These are phyloP conservation scores for Caenorhabditis plicata DNA, from an alignment of 2,888 invertebrate species.

Conservation along the genomic window DNA sequence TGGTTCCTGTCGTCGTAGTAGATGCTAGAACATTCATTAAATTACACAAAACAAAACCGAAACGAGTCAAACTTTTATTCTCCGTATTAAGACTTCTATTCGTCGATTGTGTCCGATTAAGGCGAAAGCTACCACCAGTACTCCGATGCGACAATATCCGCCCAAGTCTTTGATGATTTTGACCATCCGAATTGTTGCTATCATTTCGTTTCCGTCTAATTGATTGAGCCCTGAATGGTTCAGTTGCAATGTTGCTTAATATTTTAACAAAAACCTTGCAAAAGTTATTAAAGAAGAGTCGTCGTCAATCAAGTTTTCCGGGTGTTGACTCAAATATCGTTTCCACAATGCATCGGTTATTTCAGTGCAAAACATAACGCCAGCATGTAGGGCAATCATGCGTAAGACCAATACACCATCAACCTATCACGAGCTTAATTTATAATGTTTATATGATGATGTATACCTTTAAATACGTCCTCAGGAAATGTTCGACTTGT, in stretches of 20 bases:
- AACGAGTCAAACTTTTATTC: slow-evolving; percentile 12
- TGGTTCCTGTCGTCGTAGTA: slow-evolving; percentile 6
- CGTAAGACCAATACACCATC: slow-evolving; percentile 64
- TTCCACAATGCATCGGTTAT: slow-evolving; percentile 65
- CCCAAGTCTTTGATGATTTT: slow-evolving; percentile 43
- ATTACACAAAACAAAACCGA: not conserved
- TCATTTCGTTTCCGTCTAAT: slow-evolving; percentile 51
- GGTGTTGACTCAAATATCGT: slow-evolving; percentile 56
- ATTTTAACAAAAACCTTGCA: slow-evolving; percentile 41
- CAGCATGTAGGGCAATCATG: slow-evolving; percentile 65
- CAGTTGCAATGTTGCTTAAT: too few relatives aligned
- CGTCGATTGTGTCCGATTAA: slow-evolving; percentile 54
- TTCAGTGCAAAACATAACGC: slow-evolving; percentile 65
- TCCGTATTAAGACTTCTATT: slow-evolving; percentile 46
- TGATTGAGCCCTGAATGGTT: slow-evolving; percentile 49
- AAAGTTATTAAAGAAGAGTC: slow-evolving; percentile 63
- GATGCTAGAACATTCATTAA: slow-evolving; percentile 1
- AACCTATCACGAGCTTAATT: slow-evolving; percentile 43
- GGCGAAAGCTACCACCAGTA: slow-evolving; percentile 58
- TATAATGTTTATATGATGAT: not conserved
- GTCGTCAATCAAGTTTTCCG: slow-evolving; percentile 64
- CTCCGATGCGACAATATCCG: slow-evolving; percentile 51
- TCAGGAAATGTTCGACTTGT: slow-evolving; percentile 64
- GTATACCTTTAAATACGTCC: slow-evolving; percentile 60
- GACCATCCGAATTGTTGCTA: slow-evolving; percentile 43